phyloP scores from a whole-genome alignment of 1,140 invertebrate genomes.

The Zelostemma sp. region DNA sequence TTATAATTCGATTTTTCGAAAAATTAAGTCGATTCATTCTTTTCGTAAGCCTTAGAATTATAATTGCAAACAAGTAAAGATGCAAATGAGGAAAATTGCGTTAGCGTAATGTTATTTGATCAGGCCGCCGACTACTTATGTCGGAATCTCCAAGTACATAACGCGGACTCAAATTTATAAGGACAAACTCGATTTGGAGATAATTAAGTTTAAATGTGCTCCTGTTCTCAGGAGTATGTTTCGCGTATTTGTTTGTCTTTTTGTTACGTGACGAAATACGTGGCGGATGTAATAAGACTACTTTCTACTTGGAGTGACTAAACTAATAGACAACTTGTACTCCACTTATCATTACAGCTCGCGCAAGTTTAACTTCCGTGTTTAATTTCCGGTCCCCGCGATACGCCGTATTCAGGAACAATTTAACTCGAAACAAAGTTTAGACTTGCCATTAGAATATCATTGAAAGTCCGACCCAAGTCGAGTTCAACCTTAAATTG shows the following conservation, averaged over 20 bases:
- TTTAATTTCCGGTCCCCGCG: constrained; percentile 42
- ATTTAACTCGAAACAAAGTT: constrained; percentile 45
- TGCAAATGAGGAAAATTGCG: constrained; percentile 17
- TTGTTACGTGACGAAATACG: constrained; percentile 45
- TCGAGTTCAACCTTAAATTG: constrained; percentile 23
- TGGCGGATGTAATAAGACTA: constrained; percentile 46
- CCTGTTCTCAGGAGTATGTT: constrained; percentile 42
- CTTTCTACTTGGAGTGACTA: constrained; percentile 47
- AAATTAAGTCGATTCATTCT: too few species aligned
- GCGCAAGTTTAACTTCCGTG: constrained; percentile 41
- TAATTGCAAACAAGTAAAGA: constrained; percentile 9
- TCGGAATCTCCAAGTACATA: constrained; percentile 45
- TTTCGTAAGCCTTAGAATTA: too few species aligned
- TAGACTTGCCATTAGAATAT: constrained; percentile 44
- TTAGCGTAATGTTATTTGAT: constrained; percentile 32
- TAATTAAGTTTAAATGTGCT: constrained; percentile 44
- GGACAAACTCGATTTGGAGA: constrained; percentile 43
- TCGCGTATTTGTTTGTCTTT: constrained; percentile 45
- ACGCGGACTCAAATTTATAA: constrained; percentile 35
- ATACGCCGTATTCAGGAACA: constrained; percentile 42
- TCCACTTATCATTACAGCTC: constrained; percentile 44
- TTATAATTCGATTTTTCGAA: too few species aligned
- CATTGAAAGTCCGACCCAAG: constrained; percentile 34
- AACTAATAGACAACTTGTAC: constrained; percentile 48
- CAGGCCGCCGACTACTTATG: constrained; percentile 17